Conservation (phyloP, 2,888 invertebrate species). For the Psylliodes chrysocephalus region DNA sequence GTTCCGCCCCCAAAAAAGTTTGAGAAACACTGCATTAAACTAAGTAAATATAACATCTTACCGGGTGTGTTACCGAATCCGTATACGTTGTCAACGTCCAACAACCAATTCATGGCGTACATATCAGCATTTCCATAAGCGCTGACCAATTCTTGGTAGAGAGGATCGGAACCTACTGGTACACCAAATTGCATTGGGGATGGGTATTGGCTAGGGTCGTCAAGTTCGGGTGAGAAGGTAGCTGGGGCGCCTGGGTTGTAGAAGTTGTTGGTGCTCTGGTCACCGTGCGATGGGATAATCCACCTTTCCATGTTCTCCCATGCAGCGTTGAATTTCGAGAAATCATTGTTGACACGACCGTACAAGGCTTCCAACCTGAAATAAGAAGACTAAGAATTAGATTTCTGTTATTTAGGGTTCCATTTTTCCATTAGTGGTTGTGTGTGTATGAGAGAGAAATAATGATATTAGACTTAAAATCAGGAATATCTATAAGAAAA, state of each 20-base stretch:
- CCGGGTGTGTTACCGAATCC: slow-evolving; percentile 48
- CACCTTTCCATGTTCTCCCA: slow-evolving; percentile 46
- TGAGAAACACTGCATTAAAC: too few species aligned
- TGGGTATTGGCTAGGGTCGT: slow-evolving; percentile 42
- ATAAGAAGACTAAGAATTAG: too few species aligned
- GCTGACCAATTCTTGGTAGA: slow-evolving; percentile 43
- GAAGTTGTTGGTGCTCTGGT: slow-evolving; percentile 35
- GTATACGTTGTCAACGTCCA: slow-evolving; percentile 47
- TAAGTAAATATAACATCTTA: slow-evolving; percentile 13
- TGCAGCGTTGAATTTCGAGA: slow-evolving; percentile 43
- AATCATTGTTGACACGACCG: slow-evolving; percentile 46
- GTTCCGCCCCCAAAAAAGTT: too few species aligned
- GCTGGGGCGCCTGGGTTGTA: slow-evolving; percentile 43
- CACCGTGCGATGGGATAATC: slow-evolving; percentile 39
- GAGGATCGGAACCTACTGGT: slow-evolving; percentile 46
- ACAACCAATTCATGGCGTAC: slow-evolving; percentile 47
- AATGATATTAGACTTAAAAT: too few species aligned
- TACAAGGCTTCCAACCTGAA: slow-evolving; percentile 45
- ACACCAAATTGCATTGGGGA: slow-evolving; percentile 35
- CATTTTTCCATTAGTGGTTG: too few species aligned
- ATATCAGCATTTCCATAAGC: slow-evolving; percentile 44
- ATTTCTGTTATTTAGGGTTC: too few species aligned
- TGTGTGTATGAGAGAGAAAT: too few species aligned
- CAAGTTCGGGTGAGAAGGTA: slow-evolving; percentile 34
- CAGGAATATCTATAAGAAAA: too few species aligned